A percentile compares a stretch with the other conserved stretches of the same genome.
These are phyloP conservation scores for Oncorhynchus mykiss DNA, from an alignment of 2,113 vertebrate species.

Conservation along the genomic window DNA sequence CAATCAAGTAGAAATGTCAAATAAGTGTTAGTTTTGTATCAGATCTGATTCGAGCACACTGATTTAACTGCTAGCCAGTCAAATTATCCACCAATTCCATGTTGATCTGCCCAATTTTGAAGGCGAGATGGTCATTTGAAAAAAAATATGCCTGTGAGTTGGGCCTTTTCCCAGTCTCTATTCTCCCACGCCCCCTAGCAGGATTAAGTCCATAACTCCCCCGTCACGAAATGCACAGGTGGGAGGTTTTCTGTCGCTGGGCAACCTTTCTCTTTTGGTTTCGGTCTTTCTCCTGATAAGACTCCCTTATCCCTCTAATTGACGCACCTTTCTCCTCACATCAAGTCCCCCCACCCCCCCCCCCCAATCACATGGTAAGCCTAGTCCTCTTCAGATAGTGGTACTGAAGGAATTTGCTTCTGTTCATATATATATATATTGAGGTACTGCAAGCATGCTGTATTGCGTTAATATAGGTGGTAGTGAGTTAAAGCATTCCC, in stretches of 20 bases:
- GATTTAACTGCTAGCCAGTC: neutral
- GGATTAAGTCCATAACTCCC: neutral
- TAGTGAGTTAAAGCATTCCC: conserved; percentile 37
- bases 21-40: too few species aligned
- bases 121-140: neutral
- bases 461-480: conserved; percentile 18
- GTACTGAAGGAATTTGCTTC: neutral
- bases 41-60: too few species aligned
- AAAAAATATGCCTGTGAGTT: conserved; percentile 33
- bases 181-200: neutral
- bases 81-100: neutral
- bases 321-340: conserved; percentile 24
- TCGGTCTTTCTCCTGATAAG: neutral
- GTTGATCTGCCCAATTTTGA: neutral
- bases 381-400: neutral
- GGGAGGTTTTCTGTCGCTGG: conserved; percentile 18
- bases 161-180: conserved; percentile 46
- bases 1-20: too few species aligned
- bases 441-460: conserved; percentile 61
- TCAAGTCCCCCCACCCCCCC: neutral
- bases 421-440: conserved; percentile 52
- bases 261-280: neutral
- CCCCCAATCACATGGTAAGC: neutral
- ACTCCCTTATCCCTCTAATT: conserved; percentile 18
- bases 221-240: conserved; percentile 22